Conservation (phyloP, 1,140 invertebrate species). For the Sitobion miscanthi region DNA sequence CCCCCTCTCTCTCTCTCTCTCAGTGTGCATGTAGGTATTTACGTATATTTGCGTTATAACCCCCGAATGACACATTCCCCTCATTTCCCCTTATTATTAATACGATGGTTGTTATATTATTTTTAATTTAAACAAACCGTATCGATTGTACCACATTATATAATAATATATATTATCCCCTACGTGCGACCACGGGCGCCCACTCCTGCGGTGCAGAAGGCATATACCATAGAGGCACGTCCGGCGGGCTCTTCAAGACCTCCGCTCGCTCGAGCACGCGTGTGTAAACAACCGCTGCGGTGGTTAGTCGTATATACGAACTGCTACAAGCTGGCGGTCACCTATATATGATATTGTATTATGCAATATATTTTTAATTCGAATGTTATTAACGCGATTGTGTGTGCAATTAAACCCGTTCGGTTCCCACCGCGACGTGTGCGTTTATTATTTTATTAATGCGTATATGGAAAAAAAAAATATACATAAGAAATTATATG, state of each 20-base stretch:
- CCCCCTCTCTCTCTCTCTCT: too few relatives aligned
- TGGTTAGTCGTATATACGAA: neutral
- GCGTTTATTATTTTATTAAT: neutral
- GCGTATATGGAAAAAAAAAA: neutral
- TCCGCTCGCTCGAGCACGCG: too few relatives aligned
- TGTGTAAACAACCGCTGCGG: neutral
- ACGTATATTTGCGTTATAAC: neutral
- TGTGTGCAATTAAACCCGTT: slow-evolving; percentile 26
- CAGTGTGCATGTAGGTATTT: neutral
- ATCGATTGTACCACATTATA: neutral
- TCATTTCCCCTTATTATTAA: neutral
- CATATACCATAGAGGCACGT: neutral
- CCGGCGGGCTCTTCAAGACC: slow-evolving; percentile 22
- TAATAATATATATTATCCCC: neutral
- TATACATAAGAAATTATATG: slow-evolving; percentile 23
- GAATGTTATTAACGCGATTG: slow-evolving; percentile 29
- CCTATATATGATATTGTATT: neutral
- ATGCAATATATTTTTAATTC: slow-evolving; percentile 25
- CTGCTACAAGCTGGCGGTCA: neutral
- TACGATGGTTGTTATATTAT: neutral
- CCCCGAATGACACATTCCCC: slow-evolving; percentile 32
- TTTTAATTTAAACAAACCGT: slow-evolving; percentile 1
- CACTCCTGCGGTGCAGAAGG: neutral
- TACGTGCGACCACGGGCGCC: neutral
- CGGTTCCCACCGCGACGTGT: slow-evolving; percentile 12